phyloP scores from a whole-genome alignment of 92 coral and sea anemone genomes.

The Porites rus region DNA sequence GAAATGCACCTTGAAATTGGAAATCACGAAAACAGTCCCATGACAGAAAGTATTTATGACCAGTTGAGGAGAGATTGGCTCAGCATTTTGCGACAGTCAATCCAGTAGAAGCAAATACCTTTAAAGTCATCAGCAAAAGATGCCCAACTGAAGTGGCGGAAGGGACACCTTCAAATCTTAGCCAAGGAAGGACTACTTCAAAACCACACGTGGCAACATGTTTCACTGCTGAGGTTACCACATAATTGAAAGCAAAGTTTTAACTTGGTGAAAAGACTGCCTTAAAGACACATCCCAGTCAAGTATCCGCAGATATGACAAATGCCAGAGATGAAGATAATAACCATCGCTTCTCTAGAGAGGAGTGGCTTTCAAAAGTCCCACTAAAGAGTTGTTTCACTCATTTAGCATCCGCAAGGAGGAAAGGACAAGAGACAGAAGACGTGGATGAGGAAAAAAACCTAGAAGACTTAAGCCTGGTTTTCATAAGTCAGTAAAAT shows the following conservation, averaged over 20 bases:
- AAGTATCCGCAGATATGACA: conserved; percentile 45
- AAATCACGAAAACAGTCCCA: conserved; percentile 9
- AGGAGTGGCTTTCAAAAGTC: conserved; percentile 39
- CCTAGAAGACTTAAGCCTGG: too few species aligned
- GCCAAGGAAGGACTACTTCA: conserved; percentile 36
- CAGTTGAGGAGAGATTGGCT: conserved; percentile 48
- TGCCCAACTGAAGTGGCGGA: neutral
- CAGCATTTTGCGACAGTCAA: conserved; percentile 48
- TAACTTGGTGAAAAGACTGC: conserved; percentile 19
- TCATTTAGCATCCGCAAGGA: conserved; percentile 31
- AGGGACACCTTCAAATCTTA: conserved; percentile 17
- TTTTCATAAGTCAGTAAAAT: too few species aligned
- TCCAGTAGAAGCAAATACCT: neutral
- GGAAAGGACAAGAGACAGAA: conserved; percentile 14
- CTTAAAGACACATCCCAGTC: conserved; percentile 27
- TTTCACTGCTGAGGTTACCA: conserved; percentile 18
- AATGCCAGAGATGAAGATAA: conserved; percentile 23
- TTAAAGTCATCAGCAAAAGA: too few species aligned
- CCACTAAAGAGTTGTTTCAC: conserved; percentile 54
- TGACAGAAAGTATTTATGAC: conserved; percentile 37
- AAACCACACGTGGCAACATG: conserved; percentile 21
- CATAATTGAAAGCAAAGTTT: conserved; percentile 28
- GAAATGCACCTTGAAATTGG: conserved; percentile 52
- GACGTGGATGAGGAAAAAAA: neutral
- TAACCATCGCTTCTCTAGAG: conserved; percentile 34